Conservation (phyloP, 2,113 vertebrate genomes). For the Urocolius indicus region DNA sequence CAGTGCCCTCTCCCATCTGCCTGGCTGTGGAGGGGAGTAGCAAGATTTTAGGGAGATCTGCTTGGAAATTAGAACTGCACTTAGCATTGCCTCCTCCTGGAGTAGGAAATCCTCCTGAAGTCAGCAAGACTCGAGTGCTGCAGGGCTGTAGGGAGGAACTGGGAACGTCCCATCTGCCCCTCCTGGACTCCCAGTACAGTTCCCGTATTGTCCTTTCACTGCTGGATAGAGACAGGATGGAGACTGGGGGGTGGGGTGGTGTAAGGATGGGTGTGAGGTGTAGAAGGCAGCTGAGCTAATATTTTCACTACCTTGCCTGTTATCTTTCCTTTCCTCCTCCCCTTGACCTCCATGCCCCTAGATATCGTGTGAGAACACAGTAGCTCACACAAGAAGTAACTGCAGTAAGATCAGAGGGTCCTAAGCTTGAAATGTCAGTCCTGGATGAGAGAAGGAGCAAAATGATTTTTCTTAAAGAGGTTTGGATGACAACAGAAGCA, state of each 20-base stretch:
- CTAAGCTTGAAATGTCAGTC: conserved; percentile 36
- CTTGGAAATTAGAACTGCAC: neutral
- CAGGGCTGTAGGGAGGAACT: neutral
- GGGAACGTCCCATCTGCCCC: neutral
- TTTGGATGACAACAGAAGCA: neutral
- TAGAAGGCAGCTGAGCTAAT: conserved; percentile 58
- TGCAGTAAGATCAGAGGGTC: conserved; percentile 1
- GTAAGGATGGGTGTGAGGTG: neutral
- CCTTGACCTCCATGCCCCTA: neutral
- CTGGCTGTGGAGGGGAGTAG: neutral
- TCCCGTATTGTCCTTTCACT: conserved; percentile 10
- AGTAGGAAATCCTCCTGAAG: neutral
- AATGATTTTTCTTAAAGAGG: neutral
- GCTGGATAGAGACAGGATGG: conserved; percentile 11
- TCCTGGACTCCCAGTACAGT: neutral
- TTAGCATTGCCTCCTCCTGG: neutral
- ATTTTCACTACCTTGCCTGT: conserved; percentile 20
- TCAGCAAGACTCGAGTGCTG: neutral
- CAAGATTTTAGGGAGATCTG: neutral
- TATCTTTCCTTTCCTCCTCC: conserved; percentile 23
- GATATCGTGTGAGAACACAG: neutral
- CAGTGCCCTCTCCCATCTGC: neutral
- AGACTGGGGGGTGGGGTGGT: neutral
- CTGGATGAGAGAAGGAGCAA: neutral
- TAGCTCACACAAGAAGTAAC: conserved; percentile 22